Base-by-base conservation (phyloP, 2,888 invertebrate genomes). In the Pristionchus fissidentatus region DNA sequence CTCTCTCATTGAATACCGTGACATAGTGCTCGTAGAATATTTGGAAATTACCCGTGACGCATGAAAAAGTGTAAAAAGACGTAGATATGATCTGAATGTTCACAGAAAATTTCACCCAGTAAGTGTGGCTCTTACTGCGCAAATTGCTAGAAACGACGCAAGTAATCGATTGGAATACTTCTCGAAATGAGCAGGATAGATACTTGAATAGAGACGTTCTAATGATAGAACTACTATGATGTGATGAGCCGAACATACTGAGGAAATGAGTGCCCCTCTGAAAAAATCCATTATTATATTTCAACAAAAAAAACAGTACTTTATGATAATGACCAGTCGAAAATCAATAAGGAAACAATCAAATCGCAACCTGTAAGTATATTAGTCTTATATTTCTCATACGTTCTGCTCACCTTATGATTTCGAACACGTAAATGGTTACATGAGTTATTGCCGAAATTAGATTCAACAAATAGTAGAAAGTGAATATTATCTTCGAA, bases 281-380 rank as follows among this genome's bases (percentile, higher is more conserved):
- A 13, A 35, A 10, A 26, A 3, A 57, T 26, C 57, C 8, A 22
- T 29, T 26, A 29, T 4, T 15, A 5, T 15, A 15, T 1, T 29
- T 15, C 38, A 13, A 32, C 13, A 3, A 29, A 3, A n/a, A 3
- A 10, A 1, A 57, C 26, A 7, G n/a, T 55, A 26, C n/a, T n/a
- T 19, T 1, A 1, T 26, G 57, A 5, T 4, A 29, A 60, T 29
- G 32, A 62, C 70, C 41, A 41, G n/a, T 0, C 70, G 70, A 43
- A 43, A 70, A 32, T 70, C 70, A 13, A 70, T 70, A 5, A 70
- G 70, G 13, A 70, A 41, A 70, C 70, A 70, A 0, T 43, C 43
- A 15, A 32, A 70, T 1, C 43, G 70, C n/a, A 70, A n/a, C 13
- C 70, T 66, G 1, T 2, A 29, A 60, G 0, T 26, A n/a, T n/a